Conservation (phyloP, 2,113 vertebrate species). For the Scortum barcoo region DNA sequence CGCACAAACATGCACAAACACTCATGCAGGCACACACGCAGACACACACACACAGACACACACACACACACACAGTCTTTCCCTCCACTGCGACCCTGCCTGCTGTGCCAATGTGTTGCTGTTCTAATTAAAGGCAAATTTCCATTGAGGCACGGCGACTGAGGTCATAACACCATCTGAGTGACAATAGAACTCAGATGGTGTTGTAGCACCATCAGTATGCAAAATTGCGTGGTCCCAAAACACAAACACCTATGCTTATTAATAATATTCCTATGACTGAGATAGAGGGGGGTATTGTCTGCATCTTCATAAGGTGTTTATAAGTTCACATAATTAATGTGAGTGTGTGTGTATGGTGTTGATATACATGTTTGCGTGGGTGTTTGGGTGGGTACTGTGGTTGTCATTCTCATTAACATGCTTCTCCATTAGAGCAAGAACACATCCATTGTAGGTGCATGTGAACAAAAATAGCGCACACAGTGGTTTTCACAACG, state of each 20-base stretch:
- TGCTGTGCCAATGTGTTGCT: conserved; percentile 54
- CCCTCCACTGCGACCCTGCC: conserved; percentile 11
- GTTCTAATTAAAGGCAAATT: conserved; percentile 63
- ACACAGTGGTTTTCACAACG: neutral
- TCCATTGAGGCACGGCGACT: conserved; percentile 19
- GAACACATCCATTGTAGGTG: conserved; percentile 3
- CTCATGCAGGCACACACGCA: neutral
- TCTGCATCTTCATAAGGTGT: conserved; percentile 31
- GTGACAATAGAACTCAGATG: conserved; percentile 30
- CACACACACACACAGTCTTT: neutral
- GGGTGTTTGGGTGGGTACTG: neutral
- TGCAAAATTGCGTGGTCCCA: conserved; percentile 8
- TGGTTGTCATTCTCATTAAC: conserved; percentile 21
- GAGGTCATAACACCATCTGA: conserved; percentile 50
- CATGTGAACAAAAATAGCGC: neutral
- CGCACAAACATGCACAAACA: neutral
- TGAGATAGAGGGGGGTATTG: conserved; percentile 19
- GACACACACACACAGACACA: conserved; percentile 6
- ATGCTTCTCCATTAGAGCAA: conserved; percentile 10
- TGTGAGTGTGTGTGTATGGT: conserved; percentile 9
- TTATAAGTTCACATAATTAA: conserved; percentile 47
- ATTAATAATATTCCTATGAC: conserved; percentile 31
- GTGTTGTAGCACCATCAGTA: conserved; percentile 49
- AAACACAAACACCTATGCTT: conserved; percentile 40
- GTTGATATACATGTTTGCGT: conserved; percentile 18